Base-by-base conservation (phyloP, 2,113 vertebrate species). In the Arenaria interpres region DNA sequence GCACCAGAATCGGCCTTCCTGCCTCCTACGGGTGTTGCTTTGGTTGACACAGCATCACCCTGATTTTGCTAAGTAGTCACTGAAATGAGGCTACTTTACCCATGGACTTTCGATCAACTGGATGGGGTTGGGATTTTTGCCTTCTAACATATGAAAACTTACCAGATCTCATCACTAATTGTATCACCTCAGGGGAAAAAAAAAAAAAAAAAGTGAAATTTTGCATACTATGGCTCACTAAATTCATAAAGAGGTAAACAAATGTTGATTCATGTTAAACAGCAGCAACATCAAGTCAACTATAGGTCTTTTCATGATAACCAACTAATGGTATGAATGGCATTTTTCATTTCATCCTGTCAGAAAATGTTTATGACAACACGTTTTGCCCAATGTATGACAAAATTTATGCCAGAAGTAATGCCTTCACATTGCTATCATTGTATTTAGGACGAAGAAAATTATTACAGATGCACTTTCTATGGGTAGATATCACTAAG, bases 181-280 rank as follows among this genome's bases (percentile, higher is more conserved):
- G 6, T 10, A 77, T 32, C 22, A 46, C 3, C n/a, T 75, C 45
- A 24, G 32, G 23, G 64, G 8, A 4, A 39, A 50, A 39, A 50
- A 43, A 39, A 50, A 39, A 50, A 43, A 43, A 43, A 57, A 60
- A 17, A 27, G 35, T 28, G 19, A 79, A 33, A 48, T 91, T 66
- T 51, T 41, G 37, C 30, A 10, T 45, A 48, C 77, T 5, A 22
- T 12, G 22, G 37, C 6, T 68, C 30, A 50, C 33, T 91, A 83
- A 91, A 97, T 85, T 81, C 30, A 80, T 71, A 77, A 37, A 33
- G 41, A 78, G 35, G 64, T 75, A 88, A 93, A 78, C 17, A 85
- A 77, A 51, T 39, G 24, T 66, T 74, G 92, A 23, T 23, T 95
- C 81, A 45, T 21, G 66, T 83, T 71, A 76, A 88, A 78, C 48